Percentiles rank a stretch among this genome's conserved stretches.
These are phyloP conservation scores for Oreochromis mossambicus DNA, from an alignment of 2,797 vertebrate genomes.

Conservation along the genomic window DNA sequence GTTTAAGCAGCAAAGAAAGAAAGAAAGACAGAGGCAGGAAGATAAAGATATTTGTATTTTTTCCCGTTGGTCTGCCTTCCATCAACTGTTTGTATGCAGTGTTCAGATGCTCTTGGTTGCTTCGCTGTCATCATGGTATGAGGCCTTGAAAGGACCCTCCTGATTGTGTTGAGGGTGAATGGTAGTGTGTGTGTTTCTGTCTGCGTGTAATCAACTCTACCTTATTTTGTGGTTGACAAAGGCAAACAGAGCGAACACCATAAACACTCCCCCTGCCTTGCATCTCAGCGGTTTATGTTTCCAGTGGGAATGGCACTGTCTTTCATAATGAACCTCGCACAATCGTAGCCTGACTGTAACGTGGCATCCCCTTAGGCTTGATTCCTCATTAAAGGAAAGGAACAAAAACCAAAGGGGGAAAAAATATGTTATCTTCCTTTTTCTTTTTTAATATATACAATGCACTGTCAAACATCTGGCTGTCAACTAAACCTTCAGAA, in stretches of 20 bases:
- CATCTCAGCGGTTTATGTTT: slow-evolving; percentile 16
- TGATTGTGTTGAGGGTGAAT: slow-evolving; percentile 36
- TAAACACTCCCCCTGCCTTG: slow-evolving; percentile 36
- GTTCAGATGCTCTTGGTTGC: background rate
- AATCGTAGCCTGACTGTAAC: background rate
- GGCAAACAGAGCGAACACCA: slow-evolving; percentile 28
- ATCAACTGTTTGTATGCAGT: slow-evolving; percentile 22
- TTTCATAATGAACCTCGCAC: background rate
- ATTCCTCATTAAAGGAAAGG: background rate
- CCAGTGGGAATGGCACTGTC: background rate
- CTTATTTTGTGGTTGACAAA: slow-evolving; percentile 44
- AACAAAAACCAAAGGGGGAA: background rate
- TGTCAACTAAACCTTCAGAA: background rate
- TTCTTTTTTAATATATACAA: background rate
- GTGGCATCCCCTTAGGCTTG: background rate
- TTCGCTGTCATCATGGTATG: slow-evolving; percentile 4
- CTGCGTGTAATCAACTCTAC: slow-evolving; percentile 40
- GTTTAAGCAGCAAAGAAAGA: background rate
- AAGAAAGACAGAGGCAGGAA: background rate
- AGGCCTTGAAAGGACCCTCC: slow-evolving; percentile 14
- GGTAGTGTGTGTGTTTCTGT: background rate
- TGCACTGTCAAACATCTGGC: background rate
- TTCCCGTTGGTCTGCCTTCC: background rate
- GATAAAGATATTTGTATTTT: background rate
- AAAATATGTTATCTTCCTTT: background rate